Evolutionary conservation across 1,140 invertebrate genomes (phyloP).

Genomic region (Leptopilina boulardi): DNA sequence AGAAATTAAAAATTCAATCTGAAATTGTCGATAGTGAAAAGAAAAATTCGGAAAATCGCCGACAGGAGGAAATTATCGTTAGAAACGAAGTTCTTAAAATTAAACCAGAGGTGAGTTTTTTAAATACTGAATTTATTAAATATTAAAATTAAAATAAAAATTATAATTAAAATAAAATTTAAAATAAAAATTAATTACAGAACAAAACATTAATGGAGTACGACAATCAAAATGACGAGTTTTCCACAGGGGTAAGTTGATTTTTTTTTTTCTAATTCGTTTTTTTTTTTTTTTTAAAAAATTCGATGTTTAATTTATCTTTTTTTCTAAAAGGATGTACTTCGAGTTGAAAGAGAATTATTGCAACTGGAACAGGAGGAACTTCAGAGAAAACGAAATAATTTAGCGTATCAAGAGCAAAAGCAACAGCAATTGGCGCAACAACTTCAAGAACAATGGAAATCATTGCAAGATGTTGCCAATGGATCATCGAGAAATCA

Average conservation of each 20-base stretch:
- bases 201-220: slow-evolving; percentile 56
- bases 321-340: slow-evolving; percentile 80
- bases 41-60: slow-evolving; percentile 57
- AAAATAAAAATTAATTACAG: slow-evolving; percentile 40
- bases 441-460: slow-evolving; percentile 72
- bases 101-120: slow-evolving; percentile 57
- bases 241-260: slow-evolving; percentile 66
- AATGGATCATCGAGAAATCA: slow-evolving; percentile 56
- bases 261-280: not conserved
- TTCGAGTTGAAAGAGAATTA: slow-evolving; percentile 85
- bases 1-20: slow-evolving; percentile 61
- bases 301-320: not conserved
- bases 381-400: slow-evolving; percentile 84
- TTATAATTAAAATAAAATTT: not conserved
- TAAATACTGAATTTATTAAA: too few relatives aligned
- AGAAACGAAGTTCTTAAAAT: slow-evolving; percentile 67
- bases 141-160: too few relatives aligned
- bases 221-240: slow-evolving; percentile 68
- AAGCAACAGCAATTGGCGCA: slow-evolving; percentile 70
- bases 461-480: slow-evolving; percentile 71
- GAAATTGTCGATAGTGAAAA: slow-evolving; percentile 63
- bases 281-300: not conserved
- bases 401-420: slow-evolving; percentile 80
- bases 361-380: slow-evolving; percentile 86
- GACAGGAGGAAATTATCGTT: slow-evolving; percentile 74